Percentiles rank a stretch among this genome's conserved stretches.
phyloP scores from a whole-genome alignment of 2,888 invertebrate genomes.

The Ceramica pisi region DNA sequence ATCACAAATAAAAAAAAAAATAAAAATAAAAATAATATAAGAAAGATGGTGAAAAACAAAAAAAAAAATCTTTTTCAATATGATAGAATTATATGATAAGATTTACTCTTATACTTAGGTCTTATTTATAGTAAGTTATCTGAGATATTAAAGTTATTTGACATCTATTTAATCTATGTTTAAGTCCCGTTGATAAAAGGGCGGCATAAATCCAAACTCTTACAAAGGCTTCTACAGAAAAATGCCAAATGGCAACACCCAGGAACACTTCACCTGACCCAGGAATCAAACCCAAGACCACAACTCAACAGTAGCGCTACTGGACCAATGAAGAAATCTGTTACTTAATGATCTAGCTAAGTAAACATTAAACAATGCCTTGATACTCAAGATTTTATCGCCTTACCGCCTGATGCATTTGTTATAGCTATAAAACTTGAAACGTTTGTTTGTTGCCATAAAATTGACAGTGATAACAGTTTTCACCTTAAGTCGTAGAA shows the following conservation, averaged over 20 bases:
- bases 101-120: too few relatives aligned
- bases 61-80: too few relatives aligned
- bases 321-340: neutral
- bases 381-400: neutral
- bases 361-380: constrained; percentile 18
- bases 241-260: too few relatives aligned
- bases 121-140: too few relatives aligned
- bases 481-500: neutral
- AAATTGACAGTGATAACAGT: constrained; percentile 2
- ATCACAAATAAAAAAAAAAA: too few relatives aligned
- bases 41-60: too few relatives aligned
- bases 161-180: too few relatives aligned
- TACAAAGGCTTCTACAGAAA: neutral
- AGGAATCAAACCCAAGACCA: neutral
- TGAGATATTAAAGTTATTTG: too few relatives aligned
- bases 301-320: neutral
- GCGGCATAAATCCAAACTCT: too few relatives aligned
- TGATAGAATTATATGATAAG: too few relatives aligned
- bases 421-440: constrained; percentile 33
- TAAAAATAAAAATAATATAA: too few relatives aligned
- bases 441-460: constrained; percentile 25
- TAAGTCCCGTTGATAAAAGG: too few relatives aligned
- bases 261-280: neutral
- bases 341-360: neutral
- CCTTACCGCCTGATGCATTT: constrained; percentile 33